Evolutionary conservation across 2,888 invertebrate species (phyloP), one percentile per base, ranked within the genome.

Genomic region (Drosophila recens): DNA sequence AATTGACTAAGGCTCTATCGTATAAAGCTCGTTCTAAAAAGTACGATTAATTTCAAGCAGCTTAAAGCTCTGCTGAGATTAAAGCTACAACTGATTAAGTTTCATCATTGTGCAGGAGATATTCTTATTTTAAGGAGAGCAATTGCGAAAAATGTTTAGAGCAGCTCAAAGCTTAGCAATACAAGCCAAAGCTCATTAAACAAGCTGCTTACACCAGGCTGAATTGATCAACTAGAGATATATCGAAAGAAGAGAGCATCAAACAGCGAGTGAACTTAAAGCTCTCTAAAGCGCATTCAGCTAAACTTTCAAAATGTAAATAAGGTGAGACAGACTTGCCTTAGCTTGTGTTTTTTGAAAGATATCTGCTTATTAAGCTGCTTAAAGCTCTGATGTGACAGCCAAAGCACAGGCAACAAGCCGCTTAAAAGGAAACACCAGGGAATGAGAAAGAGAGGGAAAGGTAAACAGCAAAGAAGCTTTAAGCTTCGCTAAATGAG

Each of bases 401-500:
- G 17, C 2, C 10, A 17, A 42, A 20, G 20, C 11, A 38, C 38
- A 15, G 5, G 38, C 5, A n/a, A 11, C 11, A 34, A 34, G 33
- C 3, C 33, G 15, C 23, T 45, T 45, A 13, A 45, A 45, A n/a
- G 5, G 3, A 33, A 4, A 48, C 3, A 15, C 9, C 34, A 30
- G 9, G 30, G 11, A 11, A 3, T 40, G 52, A 30, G 23, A 15
- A n/a, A 6, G 27, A 13, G 1, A 33, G 30, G 43, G 15, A 20
- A 4, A 20, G 15, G 10, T 4, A 15, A 13, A 3, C 2, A 13
- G 3, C 2, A 48, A 53, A 30, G 40, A 13, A 54, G 54, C 48
- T 58, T 52, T 30, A 51, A 38, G 57, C 20, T 53, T 23, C 9
- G 36, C 38, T 59, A 59, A 65, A 65, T 58, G 58, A 17, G 20